phyloP scores from a whole-genome alignment of 2,888 invertebrate genomes.

The Rhorus exstirpatorius region DNA sequence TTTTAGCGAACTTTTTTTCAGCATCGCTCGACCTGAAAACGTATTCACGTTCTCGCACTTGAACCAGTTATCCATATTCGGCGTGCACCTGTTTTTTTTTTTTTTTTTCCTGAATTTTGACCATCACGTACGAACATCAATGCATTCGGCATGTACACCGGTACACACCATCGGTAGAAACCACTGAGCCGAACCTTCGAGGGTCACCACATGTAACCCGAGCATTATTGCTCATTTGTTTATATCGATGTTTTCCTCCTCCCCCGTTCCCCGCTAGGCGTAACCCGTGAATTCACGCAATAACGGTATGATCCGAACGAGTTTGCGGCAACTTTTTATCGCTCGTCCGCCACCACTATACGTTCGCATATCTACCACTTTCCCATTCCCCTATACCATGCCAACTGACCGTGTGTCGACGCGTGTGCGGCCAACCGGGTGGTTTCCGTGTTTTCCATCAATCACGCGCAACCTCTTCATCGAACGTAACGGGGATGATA shows the following conservation, averaged over 20 bases:
- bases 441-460: conserved; percentile 84
- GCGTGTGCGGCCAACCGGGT: conserved; percentile 72
- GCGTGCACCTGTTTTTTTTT: conserved; percentile 15
- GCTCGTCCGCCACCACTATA: conserved; percentile 73
- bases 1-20: neutral
- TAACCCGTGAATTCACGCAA: conserved; percentile 41
- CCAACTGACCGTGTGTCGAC: conserved; percentile 62
- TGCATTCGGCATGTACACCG: neutral
- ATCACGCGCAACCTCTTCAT: conserved; percentile 83
- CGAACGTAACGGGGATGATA: conserved; percentile 77
- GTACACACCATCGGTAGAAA: conserved; percentile 48
- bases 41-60: neutral
- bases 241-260: conserved; percentile 50
- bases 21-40: neutral
- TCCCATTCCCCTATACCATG: conserved; percentile 4
- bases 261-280: conserved; percentile 1
- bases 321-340: conserved; percentile 76
- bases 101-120: conserved; percentile 30
- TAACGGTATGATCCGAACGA: conserved; percentile 58
- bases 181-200: conserved; percentile 58
- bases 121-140: conserved; percentile 5
- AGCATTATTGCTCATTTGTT: conserved; percentile 67
- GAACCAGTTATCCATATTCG: conserved; percentile 29
- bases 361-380: neutral
- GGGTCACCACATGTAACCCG: conserved; percentile 63